A percentile compares a stretch with the other conserved stretches of the same genome.
Evolutionary conservation across 2,113 vertebrate genomes (phyloP).

Genomic region (Xyrauchen texanus): DNA sequence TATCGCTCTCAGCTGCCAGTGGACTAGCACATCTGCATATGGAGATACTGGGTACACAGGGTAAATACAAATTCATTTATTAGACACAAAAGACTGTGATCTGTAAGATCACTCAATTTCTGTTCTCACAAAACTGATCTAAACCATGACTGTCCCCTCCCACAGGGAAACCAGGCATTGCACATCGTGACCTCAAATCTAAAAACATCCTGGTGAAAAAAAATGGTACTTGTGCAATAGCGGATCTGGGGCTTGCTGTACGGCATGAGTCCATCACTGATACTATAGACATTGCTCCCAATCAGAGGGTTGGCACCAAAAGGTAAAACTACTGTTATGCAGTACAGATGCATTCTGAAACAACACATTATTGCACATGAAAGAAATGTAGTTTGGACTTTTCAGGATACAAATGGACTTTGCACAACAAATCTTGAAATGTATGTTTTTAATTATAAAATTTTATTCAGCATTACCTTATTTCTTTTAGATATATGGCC

Average conservation of each 20-base stretch:
- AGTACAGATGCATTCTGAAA: no score
- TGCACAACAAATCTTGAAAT: no score
- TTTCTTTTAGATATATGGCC: constrained; percentile 89
- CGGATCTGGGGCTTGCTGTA: constrained; percentile 94
- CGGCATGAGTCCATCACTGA: constrained; percentile 93
- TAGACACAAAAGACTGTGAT: neutral
- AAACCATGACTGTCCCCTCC: neutral
- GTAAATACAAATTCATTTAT: constrained; percentile 65
- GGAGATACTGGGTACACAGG: constrained; percentile 99
- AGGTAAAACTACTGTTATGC: constrained; percentile 70
- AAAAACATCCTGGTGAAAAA: constrained; percentile 99
- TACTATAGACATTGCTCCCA: constrained; percentile 96
- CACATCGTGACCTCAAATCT: constrained; percentile 96
- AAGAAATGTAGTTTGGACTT: no score
- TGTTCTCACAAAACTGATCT: constrained; percentile 4
- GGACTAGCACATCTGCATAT: constrained; percentile 96
- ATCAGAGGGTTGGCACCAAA: constrained; percentile 97
- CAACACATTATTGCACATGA: no score
- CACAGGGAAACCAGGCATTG: constrained; percentile 95
- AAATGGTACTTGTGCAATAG: constrained; percentile 93
- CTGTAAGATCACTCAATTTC: neutral
- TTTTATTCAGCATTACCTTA: neutral
- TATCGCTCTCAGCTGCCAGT: constrained; percentile 90
- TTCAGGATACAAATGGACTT: no score
- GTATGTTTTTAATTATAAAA: neutral